Evolutionary conservation across 2,113 vertebrate genomes (phyloP).

Genomic region (Pteropus alecto): DNA sequence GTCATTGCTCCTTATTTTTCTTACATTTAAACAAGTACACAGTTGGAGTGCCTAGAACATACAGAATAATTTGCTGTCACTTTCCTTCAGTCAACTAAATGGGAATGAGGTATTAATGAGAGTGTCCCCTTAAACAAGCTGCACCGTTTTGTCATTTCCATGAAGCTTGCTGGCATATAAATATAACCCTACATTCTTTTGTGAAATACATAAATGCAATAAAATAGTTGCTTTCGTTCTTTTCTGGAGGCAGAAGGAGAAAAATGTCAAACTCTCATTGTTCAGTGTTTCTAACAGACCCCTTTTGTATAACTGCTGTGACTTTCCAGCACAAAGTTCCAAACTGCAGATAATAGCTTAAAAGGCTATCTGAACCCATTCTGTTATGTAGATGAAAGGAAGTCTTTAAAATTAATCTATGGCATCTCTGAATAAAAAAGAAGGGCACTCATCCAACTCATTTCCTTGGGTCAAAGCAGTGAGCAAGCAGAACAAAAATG

Average conservation of each 20-base stretch:
- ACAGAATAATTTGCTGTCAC: not conserved
- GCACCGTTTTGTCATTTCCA: constrained; percentile 38
- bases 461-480: constrained; percentile 69
- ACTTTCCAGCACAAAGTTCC: constrained; percentile 69
- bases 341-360: constrained; percentile 73
- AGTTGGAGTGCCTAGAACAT: not conserved
- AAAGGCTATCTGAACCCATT: constrained; percentile 75
- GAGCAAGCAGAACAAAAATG: constrained; percentile 67
- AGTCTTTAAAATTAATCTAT: constrained; percentile 78
- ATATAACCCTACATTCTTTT: constrained; percentile 72
- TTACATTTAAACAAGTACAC: constrained; percentile 26
- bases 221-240: constrained; percentile 75
- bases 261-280: constrained; percentile 71
- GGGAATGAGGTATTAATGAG: not conserved
- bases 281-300: constrained; percentile 69
- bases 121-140: constrained; percentile 1
- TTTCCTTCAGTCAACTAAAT: not conserved
- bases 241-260: constrained; percentile 73
- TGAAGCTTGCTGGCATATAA: constrained; percentile 63
- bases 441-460: constrained; percentile 59
- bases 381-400: constrained; percentile 78
- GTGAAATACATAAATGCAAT: constrained; percentile 68
- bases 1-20: not conserved
- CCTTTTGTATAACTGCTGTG: constrained; percentile 51
- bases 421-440: constrained; percentile 70